Conservation (phyloP, 2,797 vertebrate genomes). For the Cryptoblepharus egeriae region DNA sequence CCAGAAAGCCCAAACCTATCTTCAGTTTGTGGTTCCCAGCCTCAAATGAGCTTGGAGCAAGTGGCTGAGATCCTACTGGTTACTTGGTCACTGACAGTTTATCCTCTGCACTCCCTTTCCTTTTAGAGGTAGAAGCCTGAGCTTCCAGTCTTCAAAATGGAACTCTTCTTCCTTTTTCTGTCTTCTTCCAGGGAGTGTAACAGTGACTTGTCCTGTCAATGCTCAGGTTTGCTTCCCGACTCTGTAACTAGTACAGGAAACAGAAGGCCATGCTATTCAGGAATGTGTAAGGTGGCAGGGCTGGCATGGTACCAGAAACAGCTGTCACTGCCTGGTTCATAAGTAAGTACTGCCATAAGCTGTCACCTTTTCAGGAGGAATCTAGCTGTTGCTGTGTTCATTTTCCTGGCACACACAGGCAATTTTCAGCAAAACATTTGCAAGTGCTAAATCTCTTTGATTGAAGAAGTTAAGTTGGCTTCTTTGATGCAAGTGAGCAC, state of each 20-base stretch:
- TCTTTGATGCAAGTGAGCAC: background rate
- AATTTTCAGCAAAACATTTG: background rate
- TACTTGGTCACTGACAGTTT: background rate
- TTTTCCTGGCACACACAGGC: background rate
- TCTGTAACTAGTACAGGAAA: background rate
- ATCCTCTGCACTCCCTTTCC: background rate
- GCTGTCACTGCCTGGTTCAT: background rate
- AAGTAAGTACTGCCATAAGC: background rate
- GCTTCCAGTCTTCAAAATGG: background rate
- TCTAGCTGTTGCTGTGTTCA: background rate
- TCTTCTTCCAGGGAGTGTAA: background rate
- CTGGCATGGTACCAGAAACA: background rate
- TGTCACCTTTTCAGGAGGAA: background rate
- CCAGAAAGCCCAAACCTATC: background rate
- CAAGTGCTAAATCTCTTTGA: background rate
- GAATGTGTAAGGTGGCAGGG: background rate
- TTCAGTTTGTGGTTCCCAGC: background rate
- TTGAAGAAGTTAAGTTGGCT: background rate
- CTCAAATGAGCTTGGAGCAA: background rate
- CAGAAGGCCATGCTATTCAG: background rate
- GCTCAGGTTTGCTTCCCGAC: too few species aligned
- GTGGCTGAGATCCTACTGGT: background rate
- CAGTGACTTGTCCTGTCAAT: background rate
- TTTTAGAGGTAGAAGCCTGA: background rate
- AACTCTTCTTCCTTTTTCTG: background rate